Conservation (phyloP, 2,888 invertebrate genomes). For the Acanthosepion pharaonis region DNA sequence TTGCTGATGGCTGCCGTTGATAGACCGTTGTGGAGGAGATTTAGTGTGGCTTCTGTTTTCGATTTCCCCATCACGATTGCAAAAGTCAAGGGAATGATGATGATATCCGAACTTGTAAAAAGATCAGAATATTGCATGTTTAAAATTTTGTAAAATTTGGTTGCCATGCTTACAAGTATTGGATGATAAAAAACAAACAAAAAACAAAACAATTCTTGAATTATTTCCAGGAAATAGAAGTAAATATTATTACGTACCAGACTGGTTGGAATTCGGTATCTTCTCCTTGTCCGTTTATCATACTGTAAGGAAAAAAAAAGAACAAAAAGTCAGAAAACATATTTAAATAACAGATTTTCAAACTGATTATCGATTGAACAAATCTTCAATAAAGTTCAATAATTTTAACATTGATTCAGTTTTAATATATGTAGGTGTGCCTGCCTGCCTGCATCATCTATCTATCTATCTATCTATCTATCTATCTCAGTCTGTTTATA, state of each 20-base stretch:
- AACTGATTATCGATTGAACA: not conserved
- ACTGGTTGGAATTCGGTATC: slow-evolving; percentile 44
- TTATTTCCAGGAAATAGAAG: not conserved
- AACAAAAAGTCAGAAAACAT: not conserved
- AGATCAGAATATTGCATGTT: too few relatives aligned
- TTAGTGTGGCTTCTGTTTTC: too few relatives aligned
- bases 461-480: not conserved
- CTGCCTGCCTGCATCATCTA: not conserved
- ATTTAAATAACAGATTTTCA: not conserved
- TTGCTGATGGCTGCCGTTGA: too few relatives aligned
- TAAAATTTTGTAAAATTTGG: too few relatives aligned
- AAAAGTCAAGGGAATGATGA: too few relatives aligned
- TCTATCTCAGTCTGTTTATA: too few relatives aligned
- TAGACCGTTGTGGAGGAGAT: too few relatives aligned
- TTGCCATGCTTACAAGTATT: too few relatives aligned
- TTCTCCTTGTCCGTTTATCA: slow-evolving; percentile 39
- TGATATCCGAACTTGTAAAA: too few relatives aligned
- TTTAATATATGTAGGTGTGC: not conserved
- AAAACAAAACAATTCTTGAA: not conserved
- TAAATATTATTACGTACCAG: slow-evolving; percentile 37
- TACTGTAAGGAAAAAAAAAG: slow-evolving; percentile 41
- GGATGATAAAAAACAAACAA: too few relatives aligned
- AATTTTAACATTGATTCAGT: not conserved
- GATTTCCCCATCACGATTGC: too few relatives aligned
- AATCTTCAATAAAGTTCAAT: not conserved